Base-by-base conservation (phyloP, 2,888 invertebrate species). In the Nomada goodeniana region DNA sequence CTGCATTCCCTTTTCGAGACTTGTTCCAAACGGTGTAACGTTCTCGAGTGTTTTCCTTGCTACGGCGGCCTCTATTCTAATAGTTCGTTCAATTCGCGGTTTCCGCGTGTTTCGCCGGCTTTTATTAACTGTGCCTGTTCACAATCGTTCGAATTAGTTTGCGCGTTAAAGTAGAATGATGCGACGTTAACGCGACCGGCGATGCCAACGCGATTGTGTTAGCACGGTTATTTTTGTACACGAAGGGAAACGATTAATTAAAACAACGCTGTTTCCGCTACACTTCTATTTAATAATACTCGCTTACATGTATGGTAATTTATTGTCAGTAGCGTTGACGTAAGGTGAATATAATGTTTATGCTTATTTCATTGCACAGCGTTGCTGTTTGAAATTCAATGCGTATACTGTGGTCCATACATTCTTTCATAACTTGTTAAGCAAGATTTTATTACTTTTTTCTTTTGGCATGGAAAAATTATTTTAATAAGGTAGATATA, bases 1-100 rank as follows among this genome's bases (percentile, higher is more conserved):
- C 67, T 59, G 80, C 75, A 59, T 68, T 68, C 75, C 67, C 65
- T 61, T 79, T 82, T 64, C 26, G 53, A 10, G 44, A 26, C 36
- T 47, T 20, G 70, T 71, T 68, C 52, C 57, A 26, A 18, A 52
- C 52, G 55, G 65, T 55, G 79, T 29, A 79, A 79, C 61, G 53
- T 60, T 57, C 55, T 67, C 74, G 52, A 82, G 74, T 57, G 60
- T 65, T 80, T 36, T 72, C 70, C 75, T 70, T 77, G 78, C 26
- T 59, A 63, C 29, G 18, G 59, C 15, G 61, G 26, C 61, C 71
- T 44, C 42, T 53, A 53, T 64, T 72, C 26, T 61, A 55, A 61
- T 68, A 71, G 78, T 80, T 53, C 68, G 72, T 78, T 72, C 59
- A 55, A 61, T 77, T 68, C 60, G 29, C 18, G 57, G 50, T 60